These are phyloP conservation scores for Epinephelus malabaricus DNA, from an alignment of 2,797 vertebrate genomes.

Conservation along the genomic window DNA sequence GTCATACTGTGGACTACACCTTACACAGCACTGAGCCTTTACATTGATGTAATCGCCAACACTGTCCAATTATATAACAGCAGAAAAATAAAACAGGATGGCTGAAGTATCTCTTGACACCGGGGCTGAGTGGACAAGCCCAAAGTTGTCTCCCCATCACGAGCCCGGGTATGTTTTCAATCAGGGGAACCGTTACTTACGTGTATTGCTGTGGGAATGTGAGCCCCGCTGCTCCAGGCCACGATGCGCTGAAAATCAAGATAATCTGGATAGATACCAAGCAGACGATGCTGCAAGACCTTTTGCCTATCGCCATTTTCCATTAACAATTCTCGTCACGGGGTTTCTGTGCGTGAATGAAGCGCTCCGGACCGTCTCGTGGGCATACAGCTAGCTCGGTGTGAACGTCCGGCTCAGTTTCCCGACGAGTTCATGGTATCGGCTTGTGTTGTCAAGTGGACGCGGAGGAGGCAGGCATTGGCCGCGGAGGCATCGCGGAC, in stretches of 20 bases:
- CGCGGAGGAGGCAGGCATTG: slow-evolving; percentile 69
- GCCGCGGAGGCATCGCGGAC: slow-evolving; percentile 74
- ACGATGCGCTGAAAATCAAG: slow-evolving; percentile 88
- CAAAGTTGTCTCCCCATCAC: slow-evolving; percentile 66
- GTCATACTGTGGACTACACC: slow-evolving; percentile 57
- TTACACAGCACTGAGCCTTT: slow-evolving; percentile 32
- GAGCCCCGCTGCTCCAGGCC: slow-evolving; percentile 89
- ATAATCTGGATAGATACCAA: slow-evolving; percentile 87
- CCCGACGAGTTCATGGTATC: slow-evolving; percentile 53
- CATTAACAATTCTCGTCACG: slow-evolving; percentile 79
- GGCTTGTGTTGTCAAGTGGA: slow-evolving; percentile 60
- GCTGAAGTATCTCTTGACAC: slow-evolving; percentile 42
- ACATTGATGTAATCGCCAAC: slow-evolving; percentile 52
- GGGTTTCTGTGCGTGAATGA: slow-evolving; percentile 61
- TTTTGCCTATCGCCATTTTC: slow-evolving; percentile 95
- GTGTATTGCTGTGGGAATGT: slow-evolving; percentile 96
- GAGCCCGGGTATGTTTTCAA: slow-evolving; percentile 34
- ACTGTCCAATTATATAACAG: slow-evolving; percentile 70
- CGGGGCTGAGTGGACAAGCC: slow-evolving; percentile 50
- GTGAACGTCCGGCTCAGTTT: slow-evolving; percentile 63
- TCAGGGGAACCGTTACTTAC: slow-evolving; percentile 84
- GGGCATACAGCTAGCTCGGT: slow-evolving; percentile 21
- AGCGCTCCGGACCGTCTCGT: slow-evolving; percentile 59
- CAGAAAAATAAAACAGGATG: slow-evolving; percentile 26
- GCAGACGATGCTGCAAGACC: slow-evolving; percentile 90